These are phyloP conservation scores for Notocelia uddmanniana DNA, from an alignment of 2,888 invertebrate genomes.

Conservation along the genomic window DNA sequence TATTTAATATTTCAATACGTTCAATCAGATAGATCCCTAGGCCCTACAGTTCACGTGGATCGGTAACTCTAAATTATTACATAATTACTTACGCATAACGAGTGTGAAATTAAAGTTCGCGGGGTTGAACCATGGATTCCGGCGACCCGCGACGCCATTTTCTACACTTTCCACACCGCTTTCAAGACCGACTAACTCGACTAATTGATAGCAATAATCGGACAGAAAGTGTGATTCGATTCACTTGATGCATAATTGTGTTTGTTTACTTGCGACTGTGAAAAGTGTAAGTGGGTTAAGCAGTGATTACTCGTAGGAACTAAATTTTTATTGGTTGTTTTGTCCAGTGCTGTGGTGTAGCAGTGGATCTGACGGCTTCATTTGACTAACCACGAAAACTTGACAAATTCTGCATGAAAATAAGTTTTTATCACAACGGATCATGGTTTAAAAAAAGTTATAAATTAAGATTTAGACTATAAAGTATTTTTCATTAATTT, in stretches of 20 bases:
- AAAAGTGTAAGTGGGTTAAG: not conserved
- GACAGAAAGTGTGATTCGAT: constrained; percentile 49
- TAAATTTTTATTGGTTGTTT: no score
- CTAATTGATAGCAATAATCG: constrained; percentile 45
- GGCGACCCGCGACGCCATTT: constrained; percentile 29
- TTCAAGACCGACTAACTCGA: constrained; percentile 46
- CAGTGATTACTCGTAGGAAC: no score
- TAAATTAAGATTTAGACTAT: not conserved
- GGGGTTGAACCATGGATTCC: constrained; percentile 36
- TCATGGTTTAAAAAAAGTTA: no score
- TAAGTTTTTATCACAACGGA: no score
- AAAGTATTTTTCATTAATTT: no score
- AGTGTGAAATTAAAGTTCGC: constrained; percentile 41
- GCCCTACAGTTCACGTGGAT: not conserved
- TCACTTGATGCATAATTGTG: constrained; percentile 22
- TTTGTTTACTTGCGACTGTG: constrained; percentile 8
- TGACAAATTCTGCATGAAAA: no score
- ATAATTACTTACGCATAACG: constrained; percentile 15
- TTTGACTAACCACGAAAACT: no score
- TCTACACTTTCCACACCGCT: constrained; percentile 50
- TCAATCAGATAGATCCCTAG: not conserved
- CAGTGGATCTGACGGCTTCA: no score
- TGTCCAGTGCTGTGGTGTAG: no score
- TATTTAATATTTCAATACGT: not conserved
- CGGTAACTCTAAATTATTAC: not conserved